A percentile compares a stretch with the other conserved stretches of the same genome.
phyloP scores from a whole-genome alignment of 2,113 vertebrate species.

The Periophthalmodon schlosseri region DNA sequence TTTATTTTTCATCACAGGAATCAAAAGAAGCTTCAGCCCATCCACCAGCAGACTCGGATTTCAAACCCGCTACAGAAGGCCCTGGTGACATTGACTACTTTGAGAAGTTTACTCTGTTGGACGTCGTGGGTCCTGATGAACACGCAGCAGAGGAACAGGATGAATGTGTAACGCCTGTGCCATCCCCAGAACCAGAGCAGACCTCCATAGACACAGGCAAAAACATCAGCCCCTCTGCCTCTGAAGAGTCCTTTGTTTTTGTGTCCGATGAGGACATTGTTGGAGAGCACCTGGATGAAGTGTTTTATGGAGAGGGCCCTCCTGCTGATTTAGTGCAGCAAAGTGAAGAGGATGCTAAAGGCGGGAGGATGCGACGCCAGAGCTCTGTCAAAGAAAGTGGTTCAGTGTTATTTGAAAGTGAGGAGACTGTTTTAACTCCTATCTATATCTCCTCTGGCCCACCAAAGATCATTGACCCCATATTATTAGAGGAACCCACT shows the following conservation, averaged over 20 bases:
- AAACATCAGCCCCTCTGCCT: constrained; percentile 32
- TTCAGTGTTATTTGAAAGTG: constrained; percentile 81
- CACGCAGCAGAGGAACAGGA: constrained; percentile 50
- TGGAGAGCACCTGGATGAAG: constrained; percentile 84
- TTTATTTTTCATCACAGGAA: constrained; percentile 34
- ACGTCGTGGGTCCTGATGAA: constrained; percentile 67
- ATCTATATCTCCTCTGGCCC: constrained; percentile 83
- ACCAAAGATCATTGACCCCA: constrained; percentile 83
- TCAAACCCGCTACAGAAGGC: constrained; percentile 46
- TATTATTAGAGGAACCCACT: constrained; percentile 87
- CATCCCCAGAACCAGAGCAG: constrained; percentile 35
- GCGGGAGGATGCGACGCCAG: constrained; percentile 65
- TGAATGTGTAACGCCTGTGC: constrained; percentile 22
- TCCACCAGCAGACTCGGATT: constrained; percentile 28
- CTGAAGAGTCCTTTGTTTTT: constrained; percentile 72
- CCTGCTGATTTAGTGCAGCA: constrained; percentile 40
- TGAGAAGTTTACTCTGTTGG: constrained; percentile 90
- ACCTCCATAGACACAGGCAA: constrained; percentile 46
- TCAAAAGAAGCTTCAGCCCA: constrained; percentile 42
- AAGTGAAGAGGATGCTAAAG: constrained; percentile 29
- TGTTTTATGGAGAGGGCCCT: constrained; percentile 81
- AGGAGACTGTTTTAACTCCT: constrained; percentile 84
- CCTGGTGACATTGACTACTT: constrained; percentile 86
- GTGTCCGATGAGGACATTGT: constrained; percentile 83
- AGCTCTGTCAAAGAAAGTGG: constrained; percentile 74